These are phyloP conservation scores for Taphrorychus bicolor DNA, from an alignment of 2,888 invertebrate species.

Conservation along the genomic window DNA sequence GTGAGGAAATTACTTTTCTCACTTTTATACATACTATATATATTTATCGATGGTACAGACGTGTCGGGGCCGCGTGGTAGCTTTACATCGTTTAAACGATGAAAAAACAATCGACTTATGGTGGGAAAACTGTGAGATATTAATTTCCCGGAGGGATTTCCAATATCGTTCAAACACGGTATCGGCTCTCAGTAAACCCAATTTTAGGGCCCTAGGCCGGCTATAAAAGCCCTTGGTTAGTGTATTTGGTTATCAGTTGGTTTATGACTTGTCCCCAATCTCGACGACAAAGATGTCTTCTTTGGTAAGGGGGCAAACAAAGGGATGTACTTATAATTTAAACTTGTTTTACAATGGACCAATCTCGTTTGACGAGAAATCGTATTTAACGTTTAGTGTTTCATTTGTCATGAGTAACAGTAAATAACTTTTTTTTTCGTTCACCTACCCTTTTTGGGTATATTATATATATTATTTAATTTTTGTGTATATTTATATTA, in stretches of 20 bases:
- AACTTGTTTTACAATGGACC: too few species aligned
- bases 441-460: too few species aligned
- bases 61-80: too few species aligned
- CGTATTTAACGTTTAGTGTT: too few species aligned
- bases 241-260: not conserved
- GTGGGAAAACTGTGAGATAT: not conserved
- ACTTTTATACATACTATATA: not conserved
- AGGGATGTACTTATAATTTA: not conserved
- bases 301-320: not conserved
- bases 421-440: too few species aligned
- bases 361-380: too few species aligned
- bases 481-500: too few species aligned
- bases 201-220: not conserved
- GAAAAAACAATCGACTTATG: not conserved
- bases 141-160: not conserved
- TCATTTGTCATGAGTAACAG: too few species aligned
- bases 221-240: not conserved
- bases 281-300: not conserved
- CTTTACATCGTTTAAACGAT: too few species aligned
- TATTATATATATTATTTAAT: too few species aligned
- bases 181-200: not conserved
- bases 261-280: not conserved
- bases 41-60: too few species aligned
- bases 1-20: not conserved
- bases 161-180: not conserved